Evolutionary conservation across 2,113 vertebrate species (phyloP), one percentile per base, ranked within the genome.

Genomic region (Romanogobio albipinnatus): DNA sequence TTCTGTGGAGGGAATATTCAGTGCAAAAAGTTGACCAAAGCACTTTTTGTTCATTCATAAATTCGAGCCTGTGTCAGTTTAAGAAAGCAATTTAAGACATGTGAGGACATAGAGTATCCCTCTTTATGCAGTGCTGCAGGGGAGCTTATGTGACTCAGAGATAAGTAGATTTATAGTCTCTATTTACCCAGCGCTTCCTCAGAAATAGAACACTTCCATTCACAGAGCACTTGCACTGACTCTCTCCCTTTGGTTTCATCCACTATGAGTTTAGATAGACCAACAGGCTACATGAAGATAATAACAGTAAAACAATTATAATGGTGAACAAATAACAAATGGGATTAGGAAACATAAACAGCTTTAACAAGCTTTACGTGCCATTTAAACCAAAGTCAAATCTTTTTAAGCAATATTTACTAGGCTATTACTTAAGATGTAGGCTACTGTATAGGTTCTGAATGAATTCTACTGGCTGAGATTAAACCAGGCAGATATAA

Each of bases 121-220:
- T 68, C 58, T 71, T 81, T 78, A 83, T 85, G 77, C 56, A 22
- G 56, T 33, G 62, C 74, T 80, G 43, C 39, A 53, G 53, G 53
- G 45, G 24, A 85, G 81, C 76, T 77, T 75, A 85, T 79, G 84
- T 84, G 82, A 86, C 82, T 86, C 75, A 84, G 81, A 87, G 86
- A 90, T 88, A 85, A 88, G 87, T 66, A 84, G 84, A 84, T 87
- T 86, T 86, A 84, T 78, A 70, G 82, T 85, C 84, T 80, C 29
- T 59, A 83, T 83, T 87, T 87, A 87, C 81, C 17, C 82, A 84
- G 77, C 7, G 51, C 79, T 82, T 75, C n/a, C n/a, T 84, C 78
- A 66, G 66, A 85, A 82, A 86, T 49, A 86, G 78, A 66, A 36
- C 61, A 24, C 68, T 53, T 74, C 56, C 77, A 59, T 56, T 22